phyloP scores from a whole-genome alignment of 2,797 vertebrate species.

The Microctenopoma lineatum region DNA sequence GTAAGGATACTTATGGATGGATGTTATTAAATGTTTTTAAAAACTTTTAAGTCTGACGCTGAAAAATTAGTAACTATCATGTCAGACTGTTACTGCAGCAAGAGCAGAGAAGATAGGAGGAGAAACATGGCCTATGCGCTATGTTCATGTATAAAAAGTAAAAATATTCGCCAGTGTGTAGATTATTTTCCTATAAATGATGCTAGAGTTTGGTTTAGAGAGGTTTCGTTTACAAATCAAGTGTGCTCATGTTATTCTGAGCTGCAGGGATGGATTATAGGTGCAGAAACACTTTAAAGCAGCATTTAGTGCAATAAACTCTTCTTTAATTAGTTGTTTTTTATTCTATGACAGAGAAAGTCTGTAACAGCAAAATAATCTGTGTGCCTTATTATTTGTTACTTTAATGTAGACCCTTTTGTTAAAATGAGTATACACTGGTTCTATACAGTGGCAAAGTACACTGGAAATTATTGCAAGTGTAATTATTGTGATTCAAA shows the following conservation, averaged over 20 bases:
- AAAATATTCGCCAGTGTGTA: neutral
- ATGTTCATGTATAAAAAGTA: neutral
- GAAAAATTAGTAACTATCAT: neutral
- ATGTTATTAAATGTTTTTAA: too few species aligned
- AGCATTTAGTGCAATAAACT: neutral
- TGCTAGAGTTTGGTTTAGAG: neutral
- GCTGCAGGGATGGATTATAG: neutral
- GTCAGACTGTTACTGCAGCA: too few species aligned
- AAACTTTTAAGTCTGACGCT: too few species aligned
- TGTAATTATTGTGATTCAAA: too few species aligned
- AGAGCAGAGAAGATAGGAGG: too few species aligned
- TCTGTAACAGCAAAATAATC: neutral
- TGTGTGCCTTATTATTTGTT: neutral
- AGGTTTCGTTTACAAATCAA: too few species aligned
- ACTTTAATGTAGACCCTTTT: neutral
- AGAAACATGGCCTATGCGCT: neutral
- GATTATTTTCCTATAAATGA: neutral
- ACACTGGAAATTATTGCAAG: too few species aligned
- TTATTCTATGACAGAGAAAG: neutral
- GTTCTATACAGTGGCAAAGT: too few species aligned
- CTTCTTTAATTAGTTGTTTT: neutral
- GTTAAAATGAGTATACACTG: too few species aligned
- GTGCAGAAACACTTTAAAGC: neutral
- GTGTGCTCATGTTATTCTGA: too few species aligned
- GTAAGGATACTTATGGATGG: neutral